Conservation (phyloP, 2,113 vertebrate species). For the Elachura formosa region DNA sequence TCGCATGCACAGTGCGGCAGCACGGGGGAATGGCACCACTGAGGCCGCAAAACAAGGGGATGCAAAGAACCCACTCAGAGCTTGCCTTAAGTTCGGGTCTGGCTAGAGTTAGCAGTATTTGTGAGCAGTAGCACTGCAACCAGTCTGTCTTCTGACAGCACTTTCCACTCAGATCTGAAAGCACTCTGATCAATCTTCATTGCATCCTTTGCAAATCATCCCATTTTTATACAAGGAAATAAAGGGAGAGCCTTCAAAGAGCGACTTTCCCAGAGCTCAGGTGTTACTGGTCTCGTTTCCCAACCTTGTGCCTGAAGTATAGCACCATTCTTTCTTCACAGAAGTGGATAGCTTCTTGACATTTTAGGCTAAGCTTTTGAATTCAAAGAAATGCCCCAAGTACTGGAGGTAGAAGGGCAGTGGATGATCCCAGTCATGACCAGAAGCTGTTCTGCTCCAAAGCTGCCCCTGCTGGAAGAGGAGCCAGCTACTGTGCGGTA, state of each 20-base stretch:
- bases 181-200: neutral
- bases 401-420: neutral
- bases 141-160: neutral
- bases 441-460: neutral
- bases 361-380: neutral
- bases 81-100: neutral
- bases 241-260: neutral
- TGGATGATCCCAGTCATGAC: neutral
- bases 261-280: neutral
- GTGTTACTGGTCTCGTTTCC: neutral
- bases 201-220: neutral
- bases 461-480: neutral
- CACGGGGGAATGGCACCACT: neutral
- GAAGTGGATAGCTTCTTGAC: neutral
- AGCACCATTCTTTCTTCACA: slow-evolving; percentile 23
- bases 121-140: neutral
- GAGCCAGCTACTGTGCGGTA: neutral
- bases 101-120: neutral
- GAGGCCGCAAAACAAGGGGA: neutral
- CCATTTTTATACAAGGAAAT: neutral
- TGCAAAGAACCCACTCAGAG: neutral
- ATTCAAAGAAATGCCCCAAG: neutral
- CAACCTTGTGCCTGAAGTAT: neutral
- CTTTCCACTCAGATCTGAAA: neutral
- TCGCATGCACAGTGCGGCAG: neutral